Evolutionary conservation across 1,140 invertebrate genomes (phyloP), one percentile per base, ranked within the genome.

Genomic region (Procambarus clarkii): DNA sequence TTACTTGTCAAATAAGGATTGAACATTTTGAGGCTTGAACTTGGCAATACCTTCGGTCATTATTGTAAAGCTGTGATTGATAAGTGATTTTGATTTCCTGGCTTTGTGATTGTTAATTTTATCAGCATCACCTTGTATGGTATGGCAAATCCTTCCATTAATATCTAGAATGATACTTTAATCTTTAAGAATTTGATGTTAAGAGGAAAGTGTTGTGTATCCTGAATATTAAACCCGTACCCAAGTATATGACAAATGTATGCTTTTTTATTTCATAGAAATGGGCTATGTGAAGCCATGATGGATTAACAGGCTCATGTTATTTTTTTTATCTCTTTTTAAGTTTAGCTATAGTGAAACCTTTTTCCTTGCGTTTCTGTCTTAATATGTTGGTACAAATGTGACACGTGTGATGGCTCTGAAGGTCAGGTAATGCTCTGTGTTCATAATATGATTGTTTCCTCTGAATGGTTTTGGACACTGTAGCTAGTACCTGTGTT

Each of bases 301-400:
- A 34, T 9, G 24, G 69, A 8, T 34, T 74, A 34, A n/a, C 21
- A 74, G 24, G 11, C 69, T 74, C 34, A 34, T 21, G 21, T 21
- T 74, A 74, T 74, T 74, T 74, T 74, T 74, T 74, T 8, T 21
- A 74, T 4, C 24, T 69, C 21, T 34, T 74, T 34, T 74, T 74
- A 74, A 34, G 69, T 74, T 74, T 34, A 74, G 69, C n/a, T n/a
- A 69, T 69, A 69, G 64, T 18, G 64, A 13, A 21, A 21, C 13
- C 21, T 74, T 34, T 74, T 34, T 74, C 13, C 64, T 15, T 69
- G 13, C 21, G 64, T 69, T 15, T 21, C 9, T 74, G 4, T 74
- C 69, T 74, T 74, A 34, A 74, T 74, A 74, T 34, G 24, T 74
- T 74, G 21, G 69, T 74, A 74, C 21, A 74, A 74, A 74, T 74